phyloP scores from a whole-genome alignment of 2,888 invertebrate species.

The Caenorhabditis wallacei region DNA sequence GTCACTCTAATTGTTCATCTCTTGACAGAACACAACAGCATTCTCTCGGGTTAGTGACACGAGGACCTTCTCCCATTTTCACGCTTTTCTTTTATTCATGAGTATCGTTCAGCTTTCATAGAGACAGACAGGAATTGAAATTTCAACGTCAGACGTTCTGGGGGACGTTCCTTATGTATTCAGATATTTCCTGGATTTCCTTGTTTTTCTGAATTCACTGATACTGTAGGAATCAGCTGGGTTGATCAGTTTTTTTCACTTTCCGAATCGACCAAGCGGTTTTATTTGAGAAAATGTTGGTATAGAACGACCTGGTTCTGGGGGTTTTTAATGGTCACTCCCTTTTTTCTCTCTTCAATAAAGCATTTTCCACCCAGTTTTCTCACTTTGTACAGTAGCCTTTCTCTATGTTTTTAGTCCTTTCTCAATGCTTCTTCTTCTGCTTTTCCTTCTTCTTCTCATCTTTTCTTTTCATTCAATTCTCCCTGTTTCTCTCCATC shows the following conservation, averaged over 20 bases:
- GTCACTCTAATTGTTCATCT: constrained; percentile 64
- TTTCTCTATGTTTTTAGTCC: neutral
- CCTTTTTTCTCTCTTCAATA: constrained; percentile 16
- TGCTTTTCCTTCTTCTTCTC: constrained; percentile 10
- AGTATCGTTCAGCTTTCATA: constrained; percentile 37
- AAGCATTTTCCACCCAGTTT: constrained; percentile 12
- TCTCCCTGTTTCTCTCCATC: neutral
- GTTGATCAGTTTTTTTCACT: neutral
- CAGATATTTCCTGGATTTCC: too few relatives aligned
- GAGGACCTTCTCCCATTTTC: neutral
- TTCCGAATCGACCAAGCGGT: neutral
- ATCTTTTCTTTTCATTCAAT: neutral
- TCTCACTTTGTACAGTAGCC: constrained; percentile 30
- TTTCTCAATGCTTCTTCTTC: neutral
- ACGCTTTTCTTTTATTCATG: constrained; percentile 48
- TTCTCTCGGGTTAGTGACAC: constrained; percentile 9
- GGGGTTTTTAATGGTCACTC: constrained; percentile 22
- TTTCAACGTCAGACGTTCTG: neutral
- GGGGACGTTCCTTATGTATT: neutral
- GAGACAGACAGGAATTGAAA: constrained; percentile 15
- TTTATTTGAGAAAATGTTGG: neutral
- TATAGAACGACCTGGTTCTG: neutral
- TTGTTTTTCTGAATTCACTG: too few relatives aligned
- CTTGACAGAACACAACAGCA: constrained; percentile 28
- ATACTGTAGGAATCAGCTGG: constrained; percentile 3